phyloP scores from a whole-genome alignment of 1,140 invertebrate species.

The Varroa destructor region DNA sequence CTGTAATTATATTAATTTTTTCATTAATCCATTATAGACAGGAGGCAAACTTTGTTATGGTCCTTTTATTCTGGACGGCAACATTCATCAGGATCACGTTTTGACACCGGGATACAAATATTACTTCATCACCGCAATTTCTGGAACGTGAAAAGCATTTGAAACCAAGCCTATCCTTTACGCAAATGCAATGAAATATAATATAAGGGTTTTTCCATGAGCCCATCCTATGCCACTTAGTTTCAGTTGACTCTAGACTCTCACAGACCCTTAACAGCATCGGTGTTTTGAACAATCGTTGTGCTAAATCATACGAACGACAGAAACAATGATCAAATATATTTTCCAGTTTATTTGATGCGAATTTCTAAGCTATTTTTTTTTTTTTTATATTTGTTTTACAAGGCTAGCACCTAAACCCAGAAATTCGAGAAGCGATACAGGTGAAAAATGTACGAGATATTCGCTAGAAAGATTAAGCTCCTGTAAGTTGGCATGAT shows the following conservation, averaged over 20 bases:
- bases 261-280: too few relatives aligned
- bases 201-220: too few relatives aligned
- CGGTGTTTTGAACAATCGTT: too few relatives aligned
- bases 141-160: constrained; percentile 15
- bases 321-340: background rate
- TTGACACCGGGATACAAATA: constrained; percentile 3
- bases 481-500: too few relatives aligned
- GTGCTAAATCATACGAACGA: background rate
- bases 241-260: too few relatives aligned
- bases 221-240: too few relatives aligned
- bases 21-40: background rate
- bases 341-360: background rate
- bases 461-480: background rate
- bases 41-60: background rate
- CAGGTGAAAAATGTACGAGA: background rate
- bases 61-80: background rate
- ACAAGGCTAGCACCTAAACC: background rate
- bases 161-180: constrained; percentile 16
- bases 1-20: too few relatives aligned
- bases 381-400: background rate
- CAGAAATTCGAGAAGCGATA: background rate
- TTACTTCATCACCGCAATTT: background rate
- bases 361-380: background rate
- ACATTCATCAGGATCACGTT: constrained; percentile 1
- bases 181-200: background rate